Evolutionary conservation across 2,113 vertebrate species (phyloP), one percentile per base, ranked within the genome.

Genomic region (Trogon melanurus): DNA sequence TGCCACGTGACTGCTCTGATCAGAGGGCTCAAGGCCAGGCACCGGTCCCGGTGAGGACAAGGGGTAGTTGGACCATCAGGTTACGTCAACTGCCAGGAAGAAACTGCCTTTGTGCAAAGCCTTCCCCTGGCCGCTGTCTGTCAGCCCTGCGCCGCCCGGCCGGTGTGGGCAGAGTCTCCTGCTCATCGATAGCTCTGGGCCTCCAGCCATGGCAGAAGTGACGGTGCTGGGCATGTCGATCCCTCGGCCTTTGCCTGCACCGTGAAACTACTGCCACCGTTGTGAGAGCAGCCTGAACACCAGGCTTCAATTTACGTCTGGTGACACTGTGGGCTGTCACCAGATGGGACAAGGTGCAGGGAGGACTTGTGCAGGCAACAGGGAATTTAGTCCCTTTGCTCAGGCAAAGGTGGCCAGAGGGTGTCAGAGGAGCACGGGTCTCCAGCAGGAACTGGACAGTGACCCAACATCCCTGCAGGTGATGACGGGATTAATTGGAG

Each of bases 1-100:
- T 93, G 94, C 89, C 96, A 91, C 92, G 95, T 97, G 94, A 97
- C 96, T 80, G 95, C 93, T 95, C 97, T 70, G 14, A 89, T 95
- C 98, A 87, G 86, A 97, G 88, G 96, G 93, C 96, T 96, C 91
- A 75, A 92, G 93, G 96, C 71, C 91, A 93, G 87, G 47, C 71
- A 16, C 72, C 51, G 93, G 50, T 48, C 73, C 0, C 0, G 41
- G 53, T 71, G 36, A 79, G 79, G 51, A 32, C 0, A 0, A 0
- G 71, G 26, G 29, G 21, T 36, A 16, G 80, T n/a, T 47, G 25
- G 10, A 50, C 9, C 58, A 7, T 2, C 3, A 3, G 5, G 10
- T 20, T 80, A 34, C 1, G 0, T 65, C 65, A 78, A 6, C 32
- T n/a, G 95, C 88, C 27, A 36, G 1, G 12, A 56, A 50, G 53